phyloP scores from a whole-genome alignment of 1,140 invertebrate genomes.

The Hylaeus volcanicus region DNA sequence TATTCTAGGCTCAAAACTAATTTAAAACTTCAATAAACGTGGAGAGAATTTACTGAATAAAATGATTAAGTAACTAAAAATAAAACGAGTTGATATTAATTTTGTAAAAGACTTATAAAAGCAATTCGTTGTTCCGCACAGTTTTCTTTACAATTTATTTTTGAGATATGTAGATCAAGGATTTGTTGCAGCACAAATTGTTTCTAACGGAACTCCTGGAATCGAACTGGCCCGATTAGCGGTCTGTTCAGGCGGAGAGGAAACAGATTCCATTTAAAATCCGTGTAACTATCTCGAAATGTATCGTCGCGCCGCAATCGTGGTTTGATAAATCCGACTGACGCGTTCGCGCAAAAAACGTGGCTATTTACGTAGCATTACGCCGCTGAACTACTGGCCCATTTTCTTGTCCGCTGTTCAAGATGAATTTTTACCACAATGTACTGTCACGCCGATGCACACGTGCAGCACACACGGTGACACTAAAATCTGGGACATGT shows the following conservation, averaged over 20 bases:
- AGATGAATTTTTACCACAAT: not conserved
- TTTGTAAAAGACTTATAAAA: no score
- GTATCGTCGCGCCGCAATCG: constrained; percentile 14
- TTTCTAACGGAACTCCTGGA: constrained; percentile 6
- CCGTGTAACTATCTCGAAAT: constrained; percentile 27
- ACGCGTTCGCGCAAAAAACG: constrained; percentile 7
- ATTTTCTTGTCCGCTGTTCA: not conserved
- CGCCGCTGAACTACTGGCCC: no score
- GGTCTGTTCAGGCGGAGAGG: not conserved
- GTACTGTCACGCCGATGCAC: no score
- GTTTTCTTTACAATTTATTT: no score
- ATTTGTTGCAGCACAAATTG: not conserved
- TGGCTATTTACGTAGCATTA: not conserved
- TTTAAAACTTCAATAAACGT: no score
- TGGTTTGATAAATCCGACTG: constrained; percentile 32
- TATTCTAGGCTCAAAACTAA: no score
- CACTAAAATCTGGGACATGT: no score
- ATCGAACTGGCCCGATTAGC: constrained; percentile 32
- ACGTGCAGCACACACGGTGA: not conserved
- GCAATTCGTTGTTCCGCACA: no score
- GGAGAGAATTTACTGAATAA: no score
- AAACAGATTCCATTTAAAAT: constrained; percentile 13
- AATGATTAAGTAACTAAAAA: no score
- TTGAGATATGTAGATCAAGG: not conserved
- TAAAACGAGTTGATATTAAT: no score